Percentiles rank a stretch among this genome's conserved stretches.
Evolutionary conservation across 2,113 vertebrate genomes (phyloP).

Genomic region (Leptocoma aspasia): DNA sequence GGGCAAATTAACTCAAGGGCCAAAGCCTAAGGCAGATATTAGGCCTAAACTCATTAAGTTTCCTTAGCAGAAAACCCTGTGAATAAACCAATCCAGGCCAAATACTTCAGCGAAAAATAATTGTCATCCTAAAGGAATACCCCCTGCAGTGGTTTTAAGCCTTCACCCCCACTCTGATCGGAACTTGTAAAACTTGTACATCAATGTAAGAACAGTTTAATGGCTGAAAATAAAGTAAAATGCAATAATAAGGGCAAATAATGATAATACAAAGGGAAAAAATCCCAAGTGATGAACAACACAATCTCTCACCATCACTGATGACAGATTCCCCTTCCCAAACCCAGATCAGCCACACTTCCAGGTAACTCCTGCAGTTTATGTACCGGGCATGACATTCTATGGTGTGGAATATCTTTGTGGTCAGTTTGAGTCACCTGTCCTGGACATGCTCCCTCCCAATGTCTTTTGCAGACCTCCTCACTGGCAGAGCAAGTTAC

Average conservation of each 20-base stretch:
- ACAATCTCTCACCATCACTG: not conserved
- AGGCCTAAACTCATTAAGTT: not conserved
- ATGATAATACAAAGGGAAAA: not conserved
- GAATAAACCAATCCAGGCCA: not conserved
- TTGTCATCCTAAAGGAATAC: not conserved
- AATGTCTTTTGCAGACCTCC: not conserved
- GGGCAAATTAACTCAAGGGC: not conserved
- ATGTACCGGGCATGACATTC: not conserved
- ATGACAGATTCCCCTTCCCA: not conserved
- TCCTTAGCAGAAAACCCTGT: not conserved
- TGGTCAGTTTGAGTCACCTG: not conserved
- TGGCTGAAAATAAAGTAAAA: not conserved
- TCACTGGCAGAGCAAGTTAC: not conserved
- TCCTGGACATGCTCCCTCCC: not conserved
- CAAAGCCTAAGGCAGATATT: not conserved
- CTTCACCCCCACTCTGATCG: not conserved
- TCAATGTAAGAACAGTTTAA: not conserved
- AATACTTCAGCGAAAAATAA: not conserved
- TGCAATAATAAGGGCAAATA: not conserved
- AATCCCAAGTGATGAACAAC: not conserved
- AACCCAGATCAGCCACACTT: not conserved
- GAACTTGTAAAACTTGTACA: not conserved
- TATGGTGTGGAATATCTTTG: not conserved
- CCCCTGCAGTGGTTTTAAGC: not conserved
- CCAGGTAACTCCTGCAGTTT: not conserved